Evolutionary conservation across 2,888 invertebrate genomes (phyloP).

Genomic region (Drosophila formosana): DNA sequence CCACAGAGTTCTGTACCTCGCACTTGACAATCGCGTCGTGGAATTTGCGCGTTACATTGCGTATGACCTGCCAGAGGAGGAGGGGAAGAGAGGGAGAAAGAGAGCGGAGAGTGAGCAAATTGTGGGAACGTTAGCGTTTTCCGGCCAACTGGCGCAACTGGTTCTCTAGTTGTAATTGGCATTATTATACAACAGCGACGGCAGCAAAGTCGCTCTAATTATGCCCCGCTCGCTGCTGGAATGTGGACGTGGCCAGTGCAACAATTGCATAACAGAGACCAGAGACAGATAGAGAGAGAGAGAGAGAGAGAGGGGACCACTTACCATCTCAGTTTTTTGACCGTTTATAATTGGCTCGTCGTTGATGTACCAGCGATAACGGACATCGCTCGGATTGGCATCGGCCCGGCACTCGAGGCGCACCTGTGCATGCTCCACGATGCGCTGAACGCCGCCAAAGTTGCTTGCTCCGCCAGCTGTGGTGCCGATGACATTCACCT

Average conservation of each 20-base stretch:
- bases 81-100: background rate
- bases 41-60: conserved; percentile 92
- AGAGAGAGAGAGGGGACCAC: conserved; percentile 49
- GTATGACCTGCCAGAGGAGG: conserved; percentile 86
- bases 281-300: background rate
- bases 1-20: conserved; percentile 96
- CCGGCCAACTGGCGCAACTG: conserved; percentile 48
- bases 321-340: conserved; percentile 91
- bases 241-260: conserved; percentile 44
- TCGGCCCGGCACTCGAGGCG: conserved; percentile 93
- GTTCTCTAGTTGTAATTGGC: conserved; percentile 56
- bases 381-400: conserved; percentile 94
- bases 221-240: conserved; percentile 62
- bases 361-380: conserved; percentile 95
- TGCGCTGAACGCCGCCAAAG: conserved; percentile 86
- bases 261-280: conserved; percentile 1
- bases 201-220: conserved; percentile 76
- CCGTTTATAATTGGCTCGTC: conserved; percentile 92
- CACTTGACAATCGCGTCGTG: conserved; percentile 96
- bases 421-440: conserved; percentile 93
- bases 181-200: conserved; percentile 63
- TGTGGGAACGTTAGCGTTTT: conserved; percentile 59
- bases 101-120: conserved; percentile 33
- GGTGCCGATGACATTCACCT: conserved; percentile 87
- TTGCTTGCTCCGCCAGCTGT: background rate